Conservation (phyloP, 2,113 vertebrate species). For the Carassius carassius region DNA sequence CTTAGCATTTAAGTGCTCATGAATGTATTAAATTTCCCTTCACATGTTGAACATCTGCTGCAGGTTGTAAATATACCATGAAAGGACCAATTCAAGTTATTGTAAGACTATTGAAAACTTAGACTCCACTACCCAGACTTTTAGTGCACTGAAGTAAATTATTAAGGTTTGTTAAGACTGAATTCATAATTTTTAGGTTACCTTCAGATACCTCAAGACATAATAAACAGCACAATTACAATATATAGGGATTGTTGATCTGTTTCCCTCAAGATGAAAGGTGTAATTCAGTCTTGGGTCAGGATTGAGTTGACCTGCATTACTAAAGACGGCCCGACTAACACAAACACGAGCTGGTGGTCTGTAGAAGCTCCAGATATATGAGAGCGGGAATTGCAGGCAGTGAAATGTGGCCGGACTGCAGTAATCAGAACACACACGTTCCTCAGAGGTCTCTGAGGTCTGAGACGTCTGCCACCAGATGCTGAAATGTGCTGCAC, state of each 20-base stretch:
- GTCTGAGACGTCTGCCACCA: neutral
- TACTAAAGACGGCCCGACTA: neutral
- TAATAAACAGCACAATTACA: neutral
- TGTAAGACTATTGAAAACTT: no score
- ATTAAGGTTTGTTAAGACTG: no score
- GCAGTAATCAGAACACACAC: conserved; percentile 1
- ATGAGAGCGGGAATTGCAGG: neutral
- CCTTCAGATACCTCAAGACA: neutral
- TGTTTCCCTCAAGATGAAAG: neutral
- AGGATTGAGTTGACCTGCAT: neutral
- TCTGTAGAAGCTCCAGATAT: neutral
- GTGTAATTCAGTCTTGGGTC: neutral
- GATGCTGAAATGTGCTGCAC: neutral
- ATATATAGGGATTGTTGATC: neutral
- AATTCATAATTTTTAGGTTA: neutral
- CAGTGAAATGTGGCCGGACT: neutral
- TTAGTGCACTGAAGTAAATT: no score
- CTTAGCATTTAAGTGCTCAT: neutral
- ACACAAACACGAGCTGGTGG: neutral
- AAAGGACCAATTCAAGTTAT: neutral
- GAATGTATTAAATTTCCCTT: neutral
- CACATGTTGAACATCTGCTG: neutral
- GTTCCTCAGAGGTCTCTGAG: neutral
- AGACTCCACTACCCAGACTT: no score
- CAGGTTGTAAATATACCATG: neutral